Percentiles rank a stretch among this genome's conserved stretches.
phyloP scores from a whole-genome alignment of 2,888 invertebrate genomes.

The Phragmatobia fuliginosa region DNA sequence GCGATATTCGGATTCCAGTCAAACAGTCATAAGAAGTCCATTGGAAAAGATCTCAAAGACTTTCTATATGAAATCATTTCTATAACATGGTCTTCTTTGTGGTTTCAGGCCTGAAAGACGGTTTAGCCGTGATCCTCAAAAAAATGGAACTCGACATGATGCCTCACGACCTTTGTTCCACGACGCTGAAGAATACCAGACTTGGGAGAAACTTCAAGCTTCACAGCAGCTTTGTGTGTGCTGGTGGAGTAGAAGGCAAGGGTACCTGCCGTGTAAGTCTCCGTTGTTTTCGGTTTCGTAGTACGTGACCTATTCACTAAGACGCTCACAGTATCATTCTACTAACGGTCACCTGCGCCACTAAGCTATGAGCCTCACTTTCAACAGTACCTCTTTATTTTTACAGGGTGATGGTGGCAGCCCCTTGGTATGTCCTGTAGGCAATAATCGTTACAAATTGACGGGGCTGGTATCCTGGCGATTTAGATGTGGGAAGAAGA shows the following conservation, averaged over 20 bases:
- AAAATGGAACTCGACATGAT: slow-evolving; percentile 91
- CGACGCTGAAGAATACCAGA: slow-evolving; percentile 87
- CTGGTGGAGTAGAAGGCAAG: slow-evolving; percentile 91
- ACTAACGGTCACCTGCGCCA: no score
- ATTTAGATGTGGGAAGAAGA: slow-evolving; percentile 91
- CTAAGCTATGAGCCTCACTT: no score
- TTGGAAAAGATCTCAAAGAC: neutral
- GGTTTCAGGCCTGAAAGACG: slow-evolving; percentile 83
- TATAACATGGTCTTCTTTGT: neutral
- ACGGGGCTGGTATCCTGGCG: slow-evolving; percentile 96
- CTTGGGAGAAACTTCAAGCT: slow-evolving; percentile 89
- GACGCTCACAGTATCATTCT: no score
- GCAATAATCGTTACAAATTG: slow-evolving; percentile 89
- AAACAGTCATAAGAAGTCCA: no score
- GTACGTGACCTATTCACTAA: no score
- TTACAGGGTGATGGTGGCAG: slow-evolving; percentile 92
- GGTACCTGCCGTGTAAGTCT: slow-evolving; percentile 89
- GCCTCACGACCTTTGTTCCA: slow-evolving; percentile 86
- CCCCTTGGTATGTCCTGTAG: slow-evolving; percentile 89
- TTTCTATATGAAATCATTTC: no score
- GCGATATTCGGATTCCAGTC: no score
- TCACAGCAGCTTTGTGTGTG: slow-evolving; percentile 91
- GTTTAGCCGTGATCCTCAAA: slow-evolving; percentile 91
- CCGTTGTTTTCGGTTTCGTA: no score
- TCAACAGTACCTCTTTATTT: no score